Percentiles rank a stretch among this genome's conserved stretches.
phyloP scores from a whole-genome alignment of 2,888 invertebrate genomes.

The Galerucella nymphaeae region DNA sequence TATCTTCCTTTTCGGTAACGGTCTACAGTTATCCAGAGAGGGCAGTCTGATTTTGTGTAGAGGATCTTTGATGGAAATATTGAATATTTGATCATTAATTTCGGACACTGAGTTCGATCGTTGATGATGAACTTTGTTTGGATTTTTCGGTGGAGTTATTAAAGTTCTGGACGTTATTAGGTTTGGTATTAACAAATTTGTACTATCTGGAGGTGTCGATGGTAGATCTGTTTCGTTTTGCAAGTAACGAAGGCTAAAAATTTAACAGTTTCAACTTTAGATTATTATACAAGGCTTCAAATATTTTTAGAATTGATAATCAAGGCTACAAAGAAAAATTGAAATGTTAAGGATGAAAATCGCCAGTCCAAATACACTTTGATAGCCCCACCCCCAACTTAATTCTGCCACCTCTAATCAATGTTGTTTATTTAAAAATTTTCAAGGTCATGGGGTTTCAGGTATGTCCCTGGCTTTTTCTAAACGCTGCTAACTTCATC shows the following conservation, averaged over 20 bases:
- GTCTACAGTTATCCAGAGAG: slow-evolving; percentile 66
- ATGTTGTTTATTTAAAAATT: too few species aligned
- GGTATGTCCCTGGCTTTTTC: too few species aligned
- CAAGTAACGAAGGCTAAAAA: slow-evolving; percentile 73
- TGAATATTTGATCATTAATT: slow-evolving; percentile 62
- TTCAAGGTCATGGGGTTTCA: too few species aligned
- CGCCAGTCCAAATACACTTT: too few species aligned
- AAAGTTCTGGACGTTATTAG: slow-evolving; percentile 41
- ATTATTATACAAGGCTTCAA: too few species aligned
- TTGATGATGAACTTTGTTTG: slow-evolving; percentile 31
- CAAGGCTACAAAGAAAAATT: too few species aligned
- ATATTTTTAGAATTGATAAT: too few species aligned
- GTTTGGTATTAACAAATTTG: slow-evolving; percentile 45
- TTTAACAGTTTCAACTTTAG: slow-evolving; percentile 8
- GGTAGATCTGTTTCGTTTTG: slow-evolving; percentile 67
- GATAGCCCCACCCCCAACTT: too few species aligned
- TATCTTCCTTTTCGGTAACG: slow-evolving; percentile 65
- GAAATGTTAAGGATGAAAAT: too few species aligned
- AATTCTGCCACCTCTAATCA: too few species aligned
- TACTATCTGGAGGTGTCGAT: slow-evolving; percentile 47
- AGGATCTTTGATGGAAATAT: slow-evolving; percentile 59
- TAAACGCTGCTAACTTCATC: background rate
- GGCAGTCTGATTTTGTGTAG: slow-evolving; percentile 67
- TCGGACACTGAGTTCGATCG: slow-evolving; percentile 60
- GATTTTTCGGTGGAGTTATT: slow-evolving; percentile 33